These are phyloP conservation scores for Neodontobutis hainanensis DNA, from an alignment of 2,113 vertebrate genomes.

Conservation along the genomic window DNA sequence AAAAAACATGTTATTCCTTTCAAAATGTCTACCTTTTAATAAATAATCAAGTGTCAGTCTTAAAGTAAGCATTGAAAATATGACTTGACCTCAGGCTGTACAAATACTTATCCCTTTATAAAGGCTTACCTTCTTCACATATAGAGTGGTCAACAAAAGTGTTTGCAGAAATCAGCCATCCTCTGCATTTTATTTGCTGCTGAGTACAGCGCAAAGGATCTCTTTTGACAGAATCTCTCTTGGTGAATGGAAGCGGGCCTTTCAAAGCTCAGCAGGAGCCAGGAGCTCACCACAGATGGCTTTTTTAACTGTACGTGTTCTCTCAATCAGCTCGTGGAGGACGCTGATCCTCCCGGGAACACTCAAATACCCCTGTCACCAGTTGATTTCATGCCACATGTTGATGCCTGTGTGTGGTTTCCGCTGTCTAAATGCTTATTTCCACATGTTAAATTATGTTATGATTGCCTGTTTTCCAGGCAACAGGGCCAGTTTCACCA, in stretches of 20 bases:
- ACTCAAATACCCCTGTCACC: not conserved
- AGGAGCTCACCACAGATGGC: conserved; percentile 42
- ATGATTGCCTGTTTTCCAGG: not conserved
- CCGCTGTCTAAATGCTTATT: conserved; percentile 3
- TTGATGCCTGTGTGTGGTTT: not conserved
- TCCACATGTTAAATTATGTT: not conserved
- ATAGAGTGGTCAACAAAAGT: conserved; percentile 3
- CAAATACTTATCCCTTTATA: not conserved
- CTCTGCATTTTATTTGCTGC: conserved; percentile 15
- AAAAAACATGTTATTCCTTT: too few species aligned
- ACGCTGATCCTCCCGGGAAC: conserved; percentile 20
- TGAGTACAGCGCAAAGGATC: conserved; percentile 10
- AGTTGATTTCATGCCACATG: not conserved
- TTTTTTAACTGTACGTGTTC: conserved; percentile 21
- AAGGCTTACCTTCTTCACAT: not conserved
- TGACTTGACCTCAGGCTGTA: not conserved
- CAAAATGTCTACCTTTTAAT: not conserved
- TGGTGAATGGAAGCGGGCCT: conserved; percentile 31
- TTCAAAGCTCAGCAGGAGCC: conserved; percentile 58
- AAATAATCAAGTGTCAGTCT: conserved; percentile 5
- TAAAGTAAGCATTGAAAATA: not conserved
- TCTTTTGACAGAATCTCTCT: conserved; percentile 15
- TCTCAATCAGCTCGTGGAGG: conserved; percentile 26
- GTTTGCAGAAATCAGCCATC: conserved; percentile 17
- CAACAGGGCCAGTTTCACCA: not conserved